Conservation (phyloP, 2,113 vertebrate genomes). For the Narcine bancroftii region DNA sequence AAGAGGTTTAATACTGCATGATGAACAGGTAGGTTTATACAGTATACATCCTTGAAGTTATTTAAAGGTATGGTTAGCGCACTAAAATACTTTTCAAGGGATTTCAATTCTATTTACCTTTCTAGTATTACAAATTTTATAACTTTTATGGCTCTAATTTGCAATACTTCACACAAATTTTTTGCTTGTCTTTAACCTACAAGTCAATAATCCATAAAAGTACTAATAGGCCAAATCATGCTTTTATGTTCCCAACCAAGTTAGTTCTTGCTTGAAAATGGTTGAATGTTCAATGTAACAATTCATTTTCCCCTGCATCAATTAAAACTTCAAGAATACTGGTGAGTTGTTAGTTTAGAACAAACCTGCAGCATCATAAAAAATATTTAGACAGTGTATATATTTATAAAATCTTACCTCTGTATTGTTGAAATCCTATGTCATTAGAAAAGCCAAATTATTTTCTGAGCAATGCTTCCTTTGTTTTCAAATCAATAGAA, state of each 20-base stretch:
- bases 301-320: not conserved
- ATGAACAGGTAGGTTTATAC: not conserved
- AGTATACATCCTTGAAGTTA: not conserved
- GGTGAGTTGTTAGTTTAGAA: not conserved
- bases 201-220: not conserved
- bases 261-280: not conserved
- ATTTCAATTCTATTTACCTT: not conserved
- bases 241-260: not conserved
- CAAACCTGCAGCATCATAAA: not conserved
- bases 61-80: not conserved
- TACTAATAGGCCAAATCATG: not conserved
- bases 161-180: not conserved
- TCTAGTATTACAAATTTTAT: not conserved
- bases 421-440: conserved; percentile 20
- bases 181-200: not conserved
- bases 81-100: not conserved
- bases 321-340: not conserved
- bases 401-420: conserved; percentile 28
- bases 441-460: not conserved
- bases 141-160: not conserved
- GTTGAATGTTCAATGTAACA: not conserved
- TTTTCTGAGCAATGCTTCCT: not conserved
- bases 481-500: not conserved
- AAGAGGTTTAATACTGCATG: not conserved
- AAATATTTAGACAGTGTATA: not conserved